Percentiles rank a stretch among this genome's conserved stretches.
Evolutionary conservation across 2,888 invertebrate species (phyloP).

Genomic region (Antheraea assamensis): DNA sequence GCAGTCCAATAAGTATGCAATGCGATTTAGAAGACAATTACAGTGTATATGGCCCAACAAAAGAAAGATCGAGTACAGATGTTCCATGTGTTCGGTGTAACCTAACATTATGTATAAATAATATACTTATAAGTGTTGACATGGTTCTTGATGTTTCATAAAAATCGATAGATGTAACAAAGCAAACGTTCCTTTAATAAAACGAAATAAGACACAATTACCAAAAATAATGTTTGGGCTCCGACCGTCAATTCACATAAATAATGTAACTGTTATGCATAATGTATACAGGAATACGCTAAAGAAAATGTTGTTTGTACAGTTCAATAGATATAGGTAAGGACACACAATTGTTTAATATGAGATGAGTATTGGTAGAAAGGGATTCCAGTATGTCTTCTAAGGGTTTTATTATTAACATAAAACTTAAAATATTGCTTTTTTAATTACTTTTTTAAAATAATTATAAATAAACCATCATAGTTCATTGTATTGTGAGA

Average conservation of each 20-base stretch:
- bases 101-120: too few relatives aligned
- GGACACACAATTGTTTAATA: not conserved
- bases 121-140: too few relatives aligned
- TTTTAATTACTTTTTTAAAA: too few relatives aligned
- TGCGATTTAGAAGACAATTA: too few relatives aligned
- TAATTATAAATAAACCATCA: too few relatives aligned
- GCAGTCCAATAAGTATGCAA: too few relatives aligned
- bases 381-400: not conserved
- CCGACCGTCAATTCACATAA: slow-evolving; percentile 47
- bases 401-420: not conserved
- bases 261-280: slow-evolving; percentile 45
- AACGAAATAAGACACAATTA: not conserved
- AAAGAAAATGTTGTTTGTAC: not conserved
- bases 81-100: too few relatives aligned
- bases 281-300: not conserved
- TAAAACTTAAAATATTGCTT: too few relatives aligned
- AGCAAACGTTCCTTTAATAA: not conserved
- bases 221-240: slow-evolving; percentile 22
- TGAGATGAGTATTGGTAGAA: not conserved
- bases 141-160: not conserved
- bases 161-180: not conserved
- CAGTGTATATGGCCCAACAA: too few relatives aligned
- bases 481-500: too few relatives aligned
- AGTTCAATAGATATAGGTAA: not conserved
- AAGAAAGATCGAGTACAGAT: too few relatives aligned